Evolutionary conservation across 92 coral and sea anemone species (phyloP), one percentile per base, ranked within the genome.

Genomic region (Epizoanthus ramosus): DNA sequence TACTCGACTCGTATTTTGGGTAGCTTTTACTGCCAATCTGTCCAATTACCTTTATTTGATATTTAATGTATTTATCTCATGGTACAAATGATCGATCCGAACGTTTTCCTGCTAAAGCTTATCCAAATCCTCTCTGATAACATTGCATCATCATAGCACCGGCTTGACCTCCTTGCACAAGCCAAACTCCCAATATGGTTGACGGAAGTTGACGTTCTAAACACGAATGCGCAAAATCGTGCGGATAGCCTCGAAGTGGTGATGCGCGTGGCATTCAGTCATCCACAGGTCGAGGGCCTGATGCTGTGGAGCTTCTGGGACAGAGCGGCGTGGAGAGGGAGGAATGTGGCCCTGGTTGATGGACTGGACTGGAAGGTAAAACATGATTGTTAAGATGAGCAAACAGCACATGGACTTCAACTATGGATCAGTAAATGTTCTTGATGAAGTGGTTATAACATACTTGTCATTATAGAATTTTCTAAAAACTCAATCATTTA

Each of bases 271-370:
- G 90, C 95, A 23, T 94, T 92, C 66, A 92, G 98, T 61, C 95
- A 86, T 31, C 98, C 96, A 6, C 79, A 71, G 19, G 96, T 92
- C 5, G 86, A 80, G 37, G 98, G 98, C 4, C 57, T 94, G 21
- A 57, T 94, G 57, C 61, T 94, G 31, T 94, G 98, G 98, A 87
- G 90, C 23, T 94, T 94, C 85, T 94, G 98, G 98, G 89, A 77
- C 31, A 35, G 23, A 12, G 86, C 79, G 45, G 82, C 95, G 2
- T 94, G 98, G 98, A 79, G 98, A 53, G 98, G 98, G 14, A 89
- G 84, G 14, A 74, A 94, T 65, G 92, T 87, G 39, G 89, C 93
- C 4, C 72, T 94, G 9, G 98, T 92, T n/a, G 90, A 94, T 64
- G 93, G 97, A 18, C 21, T 61, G 45, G 80, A 88, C 3, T 94